These are phyloP conservation scores for Mastomys coucha DNA, from an alignment of 2,113 vertebrate genomes.

Conservation along the genomic window DNA sequence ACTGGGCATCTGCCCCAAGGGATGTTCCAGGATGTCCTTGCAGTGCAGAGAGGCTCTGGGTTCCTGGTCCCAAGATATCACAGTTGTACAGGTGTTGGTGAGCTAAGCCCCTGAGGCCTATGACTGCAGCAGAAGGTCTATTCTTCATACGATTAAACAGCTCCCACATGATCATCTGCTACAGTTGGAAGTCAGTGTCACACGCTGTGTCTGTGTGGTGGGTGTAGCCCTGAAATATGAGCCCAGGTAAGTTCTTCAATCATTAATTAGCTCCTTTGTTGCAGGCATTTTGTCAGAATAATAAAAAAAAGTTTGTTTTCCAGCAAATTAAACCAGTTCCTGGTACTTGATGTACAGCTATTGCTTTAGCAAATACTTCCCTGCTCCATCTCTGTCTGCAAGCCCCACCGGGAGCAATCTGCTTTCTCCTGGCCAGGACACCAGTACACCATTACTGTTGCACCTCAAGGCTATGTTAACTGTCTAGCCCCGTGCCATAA, in stretches of 20 bases:
- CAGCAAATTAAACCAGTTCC: neutral
- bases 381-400: neutral
- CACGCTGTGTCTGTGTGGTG: neutral
- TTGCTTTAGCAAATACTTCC: neutral
- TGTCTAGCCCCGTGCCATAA: neutral
- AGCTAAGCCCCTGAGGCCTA: neutral
- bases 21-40: neutral
- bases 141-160: neutral
- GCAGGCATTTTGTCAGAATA: neutral
- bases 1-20: neutral
- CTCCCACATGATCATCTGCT: neutral
- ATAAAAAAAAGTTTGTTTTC: neutral
- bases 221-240: neutral
- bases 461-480: neutral
- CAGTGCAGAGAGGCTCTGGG: neutral
- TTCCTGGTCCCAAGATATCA: neutral
- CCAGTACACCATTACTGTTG: neutral
- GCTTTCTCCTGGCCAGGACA: neutral
- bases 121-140: neutral
- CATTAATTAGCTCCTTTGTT: neutral
- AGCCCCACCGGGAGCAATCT: neutral
- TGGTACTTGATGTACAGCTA: neutral
- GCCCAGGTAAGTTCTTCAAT: neutral
- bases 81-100: neutral
- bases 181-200: neutral